A percentile compares a stretch with the other conserved stretches of the same genome.
Evolutionary conservation across 2,113 vertebrate genomes (phyloP).

Genomic region (Oostethus manadensis): DNA sequence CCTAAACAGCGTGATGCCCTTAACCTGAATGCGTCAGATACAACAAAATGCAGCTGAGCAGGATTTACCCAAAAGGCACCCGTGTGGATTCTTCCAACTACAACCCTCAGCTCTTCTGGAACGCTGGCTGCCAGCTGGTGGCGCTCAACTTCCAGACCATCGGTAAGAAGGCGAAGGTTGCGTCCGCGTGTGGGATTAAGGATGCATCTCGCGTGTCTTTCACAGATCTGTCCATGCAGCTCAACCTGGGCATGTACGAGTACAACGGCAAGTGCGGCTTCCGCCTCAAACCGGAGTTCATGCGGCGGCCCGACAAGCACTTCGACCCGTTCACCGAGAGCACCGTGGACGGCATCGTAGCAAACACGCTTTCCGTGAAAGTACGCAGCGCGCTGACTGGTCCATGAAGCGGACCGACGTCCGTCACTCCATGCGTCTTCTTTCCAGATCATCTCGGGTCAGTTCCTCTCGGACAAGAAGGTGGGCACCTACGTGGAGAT

Average conservation of each 20-base stretch:
- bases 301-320: constrained; percentile 94
- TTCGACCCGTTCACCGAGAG: constrained; percentile 95
- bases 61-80: constrained; percentile 97
- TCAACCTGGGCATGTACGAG: constrained; percentile 97
- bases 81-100: constrained; percentile 98
- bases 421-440: not conserved
- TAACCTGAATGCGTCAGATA: constrained; percentile 82
- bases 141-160: constrained; percentile 97
- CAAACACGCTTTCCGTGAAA: constrained; percentile 96
- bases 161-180: constrained; percentile 65
- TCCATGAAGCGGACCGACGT: no score
- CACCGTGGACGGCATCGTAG: constrained; percentile 95
- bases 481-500: constrained; percentile 95
- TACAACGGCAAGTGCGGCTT: constrained; percentile 96
- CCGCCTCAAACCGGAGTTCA: constrained; percentile 94
- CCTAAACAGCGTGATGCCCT: no score
- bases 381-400: constrained; percentile 9
- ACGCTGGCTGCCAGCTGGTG: constrained; percentile 95
- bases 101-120: constrained; percentile 99
- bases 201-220: not conserved
- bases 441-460: constrained; percentile 92
- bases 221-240: constrained; percentile 94
- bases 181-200: not conserved
- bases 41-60: constrained; percentile 95
- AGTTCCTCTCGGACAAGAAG: constrained; percentile 96